Conservation (phyloP, 2,797 vertebrate species). For the Glyptemys insculpta region DNA sequence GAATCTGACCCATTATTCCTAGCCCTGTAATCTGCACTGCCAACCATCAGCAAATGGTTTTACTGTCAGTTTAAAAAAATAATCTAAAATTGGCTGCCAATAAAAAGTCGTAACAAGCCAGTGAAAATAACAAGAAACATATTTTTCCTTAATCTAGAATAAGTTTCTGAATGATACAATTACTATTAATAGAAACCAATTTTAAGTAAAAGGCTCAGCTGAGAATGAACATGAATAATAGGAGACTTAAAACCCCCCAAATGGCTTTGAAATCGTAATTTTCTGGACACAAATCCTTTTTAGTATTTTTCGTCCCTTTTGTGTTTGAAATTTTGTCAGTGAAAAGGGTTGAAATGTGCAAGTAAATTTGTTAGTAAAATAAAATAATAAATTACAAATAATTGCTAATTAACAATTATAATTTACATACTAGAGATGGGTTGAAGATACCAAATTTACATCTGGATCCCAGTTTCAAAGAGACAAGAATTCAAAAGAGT, state of each 20-base stretch:
- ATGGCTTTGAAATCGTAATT: constrained; percentile 15
- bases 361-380: background rate
- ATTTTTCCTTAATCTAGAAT: background rate
- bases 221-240: background rate
- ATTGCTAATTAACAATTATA: accelerated
- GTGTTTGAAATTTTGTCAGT: background rate
- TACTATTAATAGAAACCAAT: background rate
- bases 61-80: background rate
- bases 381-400: constrained; percentile 24
- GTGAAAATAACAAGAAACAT: background rate
- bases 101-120: background rate
- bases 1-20: background rate
- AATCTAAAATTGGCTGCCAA: background rate
- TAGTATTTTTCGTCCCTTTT: background rate
- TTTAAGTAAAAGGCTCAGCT: background rate
- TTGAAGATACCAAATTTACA: background rate
- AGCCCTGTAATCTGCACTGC: accelerated
- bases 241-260: background rate
- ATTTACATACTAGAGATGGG: background rate
- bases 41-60: background rate
- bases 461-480: background rate
- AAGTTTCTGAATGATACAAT: background rate
- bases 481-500: background rate
- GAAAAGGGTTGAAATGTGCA: constrained; percentile 11
- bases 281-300: background rate